Percentiles rank a stretch among this genome's conserved stretches.
phyloP scores from a whole-genome alignment of 2,888 invertebrate species.

The Periphyllus acericola region DNA sequence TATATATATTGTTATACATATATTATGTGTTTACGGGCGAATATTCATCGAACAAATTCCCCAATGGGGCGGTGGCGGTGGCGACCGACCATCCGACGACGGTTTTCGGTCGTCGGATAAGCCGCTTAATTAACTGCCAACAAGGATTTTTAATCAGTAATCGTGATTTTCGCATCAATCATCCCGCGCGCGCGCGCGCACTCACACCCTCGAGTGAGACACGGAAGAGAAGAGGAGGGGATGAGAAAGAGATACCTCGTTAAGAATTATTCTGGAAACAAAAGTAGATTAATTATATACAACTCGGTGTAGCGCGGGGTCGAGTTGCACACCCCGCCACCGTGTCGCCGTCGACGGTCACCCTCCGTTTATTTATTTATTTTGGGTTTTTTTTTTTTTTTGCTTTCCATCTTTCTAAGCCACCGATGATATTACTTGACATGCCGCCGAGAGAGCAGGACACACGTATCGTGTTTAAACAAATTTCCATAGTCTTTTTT shows the following conservation, averaged over 20 bases:
- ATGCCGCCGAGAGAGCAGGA: neutral
- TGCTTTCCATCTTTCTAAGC: neutral
- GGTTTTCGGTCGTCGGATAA: constrained; percentile 33
- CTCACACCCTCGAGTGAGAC: neutral
- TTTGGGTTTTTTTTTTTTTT: neutral
- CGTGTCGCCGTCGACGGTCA: neutral
- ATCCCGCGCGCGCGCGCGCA: neutral
- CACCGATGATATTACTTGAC: constrained; percentile 20
- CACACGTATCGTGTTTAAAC: constrained; percentile 27
- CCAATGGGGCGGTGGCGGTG: neutral
- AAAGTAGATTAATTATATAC: constrained; percentile 59
- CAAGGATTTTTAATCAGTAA: constrained; percentile 59
- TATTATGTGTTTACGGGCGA: neutral
- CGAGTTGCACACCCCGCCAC: constrained; percentile 30
- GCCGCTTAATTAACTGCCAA: constrained; percentile 61
- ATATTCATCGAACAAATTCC: constrained; percentile 5
- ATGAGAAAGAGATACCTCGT: constrained; percentile 48
- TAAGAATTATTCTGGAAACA: constrained; percentile 58
- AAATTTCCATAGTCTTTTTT: constrained; percentile 42
- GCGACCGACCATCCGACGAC: neutral
- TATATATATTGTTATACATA: neutral
- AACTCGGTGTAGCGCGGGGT: constrained; percentile 28
- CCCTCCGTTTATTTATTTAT: constrained; percentile 52
- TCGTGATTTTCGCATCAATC: constrained; percentile 61
- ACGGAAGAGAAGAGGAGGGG: neutral